Evolutionary conservation across 2,888 invertebrate genomes (phyloP).

Genomic region (Papilio gigon): DNA sequence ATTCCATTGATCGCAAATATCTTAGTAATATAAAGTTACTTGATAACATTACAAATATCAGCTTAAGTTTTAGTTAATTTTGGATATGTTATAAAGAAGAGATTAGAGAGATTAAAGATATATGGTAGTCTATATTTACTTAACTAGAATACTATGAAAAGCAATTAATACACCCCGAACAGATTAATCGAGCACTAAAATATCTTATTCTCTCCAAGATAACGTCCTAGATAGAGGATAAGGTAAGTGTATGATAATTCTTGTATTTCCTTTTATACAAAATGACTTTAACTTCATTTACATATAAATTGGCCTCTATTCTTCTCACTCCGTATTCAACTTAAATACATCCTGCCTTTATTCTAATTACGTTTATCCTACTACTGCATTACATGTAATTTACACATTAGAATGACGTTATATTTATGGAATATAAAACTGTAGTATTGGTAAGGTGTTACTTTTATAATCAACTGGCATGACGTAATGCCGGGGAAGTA

Average conservation of each 20-base stretch:
- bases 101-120: no score
- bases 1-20: no score
- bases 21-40: no score
- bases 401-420: not conserved
- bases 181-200: not conserved
- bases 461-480: not conserved
- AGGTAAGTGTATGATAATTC: conserved; percentile 14
- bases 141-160: not conserved
- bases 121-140: no score
- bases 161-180: not conserved
- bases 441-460: not conserved
- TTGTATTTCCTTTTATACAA: conserved; percentile 24
- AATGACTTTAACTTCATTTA: conserved; percentile 32
- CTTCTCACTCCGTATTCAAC: conserved; percentile 24
- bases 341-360: conserved; percentile 25
- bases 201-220: not conserved
- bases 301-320: conserved; percentile 31
- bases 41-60: no score
- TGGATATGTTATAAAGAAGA: no score
- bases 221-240: not conserved
- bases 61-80: no score
- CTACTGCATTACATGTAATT: conserved; percentile 23
- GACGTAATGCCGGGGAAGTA: no score
- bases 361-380: conserved; percentile 28
- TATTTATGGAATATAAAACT: not conserved